These are phyloP conservation scores for Tachina grossa DNA, from an alignment of 2,888 invertebrate species.

Conservation along the genomic window DNA sequence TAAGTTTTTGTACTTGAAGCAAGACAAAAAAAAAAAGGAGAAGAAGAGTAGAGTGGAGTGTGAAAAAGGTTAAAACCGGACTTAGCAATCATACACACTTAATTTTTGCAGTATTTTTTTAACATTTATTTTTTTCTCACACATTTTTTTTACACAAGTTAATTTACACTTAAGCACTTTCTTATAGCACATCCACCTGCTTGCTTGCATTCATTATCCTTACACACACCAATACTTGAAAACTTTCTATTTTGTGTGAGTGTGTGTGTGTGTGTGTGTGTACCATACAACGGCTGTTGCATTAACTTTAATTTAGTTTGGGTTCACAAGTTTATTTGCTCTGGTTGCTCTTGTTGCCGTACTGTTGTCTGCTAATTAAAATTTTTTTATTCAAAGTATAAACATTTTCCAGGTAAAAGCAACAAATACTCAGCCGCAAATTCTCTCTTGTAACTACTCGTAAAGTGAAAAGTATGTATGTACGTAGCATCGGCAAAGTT, in stretches of 20 bases:
- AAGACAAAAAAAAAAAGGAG: not conserved
- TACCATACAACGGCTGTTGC: constrained; percentile 55
- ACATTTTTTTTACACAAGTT: constrained; percentile 29
- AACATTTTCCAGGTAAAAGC: constrained; percentile 52
- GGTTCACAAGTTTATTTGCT: constrained; percentile 46
- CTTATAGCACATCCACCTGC: not conserved
- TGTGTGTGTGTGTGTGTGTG: no score
- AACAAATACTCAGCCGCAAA: constrained; percentile 15
- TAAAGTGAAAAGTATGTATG: not conserved
- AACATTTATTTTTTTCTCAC: not conserved
- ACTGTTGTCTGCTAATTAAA: constrained; percentile 63
- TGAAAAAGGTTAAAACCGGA: constrained; percentile 54
- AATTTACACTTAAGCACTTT: constrained; percentile 30
- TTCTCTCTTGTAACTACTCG: not conserved
- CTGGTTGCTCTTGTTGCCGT: constrained; percentile 25
- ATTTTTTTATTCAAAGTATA: constrained; percentile 40
- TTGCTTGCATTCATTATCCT: not conserved
- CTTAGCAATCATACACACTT: constrained; percentile 42
- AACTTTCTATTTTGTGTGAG: constrained; percentile 1
- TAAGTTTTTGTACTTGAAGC: constrained; percentile 17
- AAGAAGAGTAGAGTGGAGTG: not conserved
- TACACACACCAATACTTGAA: not conserved
- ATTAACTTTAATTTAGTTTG: constrained; percentile 50
- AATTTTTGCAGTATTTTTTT: constrained; percentile 13
- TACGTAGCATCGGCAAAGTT: constrained; percentile 19